Conservation (phyloP, 1,140 invertebrate genomes). For the Conopomorpha cramerella region DNA sequence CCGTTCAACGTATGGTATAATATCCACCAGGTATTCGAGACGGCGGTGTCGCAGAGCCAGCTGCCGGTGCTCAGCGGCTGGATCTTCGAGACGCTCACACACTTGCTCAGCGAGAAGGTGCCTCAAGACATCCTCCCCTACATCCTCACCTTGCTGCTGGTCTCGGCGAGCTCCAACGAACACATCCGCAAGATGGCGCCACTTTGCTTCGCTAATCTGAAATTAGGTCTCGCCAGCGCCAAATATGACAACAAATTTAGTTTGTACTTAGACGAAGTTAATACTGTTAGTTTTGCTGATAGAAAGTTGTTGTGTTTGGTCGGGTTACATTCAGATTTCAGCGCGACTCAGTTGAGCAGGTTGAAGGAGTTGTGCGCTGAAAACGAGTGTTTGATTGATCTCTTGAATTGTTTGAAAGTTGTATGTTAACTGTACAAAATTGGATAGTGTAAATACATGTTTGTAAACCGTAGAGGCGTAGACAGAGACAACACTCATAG, state of each 20-base stretch:
- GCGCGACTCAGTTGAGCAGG: slow-evolving; percentile 28
- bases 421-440: no score
- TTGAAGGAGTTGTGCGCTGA: slow-evolving; percentile 38
- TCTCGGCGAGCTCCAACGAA: slow-evolving; percentile 38
- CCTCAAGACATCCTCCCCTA: slow-evolving; percentile 27
- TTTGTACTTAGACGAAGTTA: slow-evolving; percentile 10
- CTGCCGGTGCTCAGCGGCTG: slow-evolving; percentile 48
- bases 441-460: no score
- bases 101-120: slow-evolving; percentile 39
- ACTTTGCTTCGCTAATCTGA: slow-evolving; percentile 24
- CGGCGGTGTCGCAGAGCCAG: slow-evolving; percentile 41
- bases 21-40: slow-evolving; percentile 56
- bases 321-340: slow-evolving; percentile 40
- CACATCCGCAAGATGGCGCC: slow-evolving; percentile 24
- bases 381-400: slow-evolving; percentile 29
- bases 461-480: no score
- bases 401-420: slow-evolving; percentile 29
- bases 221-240: slow-evolving; percentile 19
- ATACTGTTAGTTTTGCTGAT: slow-evolving; percentile 34
- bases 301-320: slow-evolving; percentile 45
- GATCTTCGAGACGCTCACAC: slow-evolving; percentile 52
- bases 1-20: no score
- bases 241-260: slow-evolving; percentile 11
- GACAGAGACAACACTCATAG: no score
- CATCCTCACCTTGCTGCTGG: slow-evolving; percentile 30